Evolutionary conservation across 2,797 vertebrate species (phyloP), one percentile per base, ranked within the genome.

Genomic region (Halcyon chelicuti): DNA sequence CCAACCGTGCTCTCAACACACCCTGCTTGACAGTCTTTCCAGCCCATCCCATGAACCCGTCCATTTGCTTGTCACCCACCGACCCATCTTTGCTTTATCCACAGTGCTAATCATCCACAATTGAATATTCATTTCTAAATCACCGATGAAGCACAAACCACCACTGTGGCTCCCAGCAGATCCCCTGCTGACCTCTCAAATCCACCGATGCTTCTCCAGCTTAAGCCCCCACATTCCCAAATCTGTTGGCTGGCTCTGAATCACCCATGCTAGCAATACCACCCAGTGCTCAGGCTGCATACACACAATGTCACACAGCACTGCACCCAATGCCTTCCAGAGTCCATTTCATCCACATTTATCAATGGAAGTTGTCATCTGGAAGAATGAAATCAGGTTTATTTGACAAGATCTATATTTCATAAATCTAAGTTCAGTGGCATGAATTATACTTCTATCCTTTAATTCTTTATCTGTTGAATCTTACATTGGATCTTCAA

Each of bases 321-420:
- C 80, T 2, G 0, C 1, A 1, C 25, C 65, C 73, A 86, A 10
- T 2, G 9, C 79, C 44, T 52, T 51, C 39, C 72, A 71, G 49
- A 78, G 81, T 95, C 93, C 42, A 88, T 96, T 96, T 60, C 81
- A 96, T 87, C 84, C 71, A 67, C 95, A 96, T 96, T 96, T 92
- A 96, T 95, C 94, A 95, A 82, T 49, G 26, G 31, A 74, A 92
- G 81, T 39, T 95, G 92, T 93, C 94, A 89, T 11, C 88, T 25
- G 70, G 26, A 95, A 96, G 84, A 95, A 96, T 71, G 92, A 92
- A 92, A 93, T 85, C 81, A 26, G 67, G 88, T 93, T 94, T 92
- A 93, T 96, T 95, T 94, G 94, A 96, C 95, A 96, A 87, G 88
- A 95, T 94, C 91, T 90, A 82, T 91, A 94, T 77, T 94, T 61